Evolutionary conservation across 1,140 invertebrate genomes (phyloP), one percentile per base, ranked within the genome.

Genomic region (Zaprionus davidi): DNA sequence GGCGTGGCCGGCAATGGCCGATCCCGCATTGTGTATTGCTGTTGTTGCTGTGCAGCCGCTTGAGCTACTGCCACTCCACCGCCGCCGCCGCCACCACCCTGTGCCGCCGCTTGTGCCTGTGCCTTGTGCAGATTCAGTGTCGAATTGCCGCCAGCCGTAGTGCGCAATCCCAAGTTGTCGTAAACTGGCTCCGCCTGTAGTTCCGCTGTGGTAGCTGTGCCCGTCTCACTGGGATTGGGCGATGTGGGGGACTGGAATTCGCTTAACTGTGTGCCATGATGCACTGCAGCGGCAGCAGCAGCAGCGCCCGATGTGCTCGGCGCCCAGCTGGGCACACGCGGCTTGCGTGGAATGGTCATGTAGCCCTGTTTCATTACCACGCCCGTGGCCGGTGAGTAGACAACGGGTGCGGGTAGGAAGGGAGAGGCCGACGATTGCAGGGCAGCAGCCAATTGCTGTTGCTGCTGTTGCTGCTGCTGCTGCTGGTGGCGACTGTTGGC

Each of bases 101-200:
- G 58, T 34, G 41, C 41, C 7, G 41, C 41, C 5, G 41, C 41
- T 31, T 34, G 31, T 22, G 38, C 71, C 79, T 51, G 26, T 92
- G 92, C 79, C 93, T 96, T 96, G 84, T 96, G 96, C 56, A 98
- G 91, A 55, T 96, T 97, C 3, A 96, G 92, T 3, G 95, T 95
- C 0, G 96, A 97, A 79, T 96, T 97, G 7, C 97, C 97, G 73
- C 97, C 96, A 1, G 96, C 97, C n/a, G 97, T 97, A 2, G 96
- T 97, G 56, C 97, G 94, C 1, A 96, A 92, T 0, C 97, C 97
- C 13, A 98, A 92, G 84, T 97, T 97, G 83, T 98, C 97, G 85
- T 98, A 98, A 3, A 97, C 94, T 0, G 96, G 96, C 83, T 97
- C 96, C 24, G 94, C 93, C 34, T 81, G 83, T 62, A 91, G 60